phyloP scores from a whole-genome alignment of 2,797 vertebrate genomes.

The Micrastur ruficollis region DNA sequence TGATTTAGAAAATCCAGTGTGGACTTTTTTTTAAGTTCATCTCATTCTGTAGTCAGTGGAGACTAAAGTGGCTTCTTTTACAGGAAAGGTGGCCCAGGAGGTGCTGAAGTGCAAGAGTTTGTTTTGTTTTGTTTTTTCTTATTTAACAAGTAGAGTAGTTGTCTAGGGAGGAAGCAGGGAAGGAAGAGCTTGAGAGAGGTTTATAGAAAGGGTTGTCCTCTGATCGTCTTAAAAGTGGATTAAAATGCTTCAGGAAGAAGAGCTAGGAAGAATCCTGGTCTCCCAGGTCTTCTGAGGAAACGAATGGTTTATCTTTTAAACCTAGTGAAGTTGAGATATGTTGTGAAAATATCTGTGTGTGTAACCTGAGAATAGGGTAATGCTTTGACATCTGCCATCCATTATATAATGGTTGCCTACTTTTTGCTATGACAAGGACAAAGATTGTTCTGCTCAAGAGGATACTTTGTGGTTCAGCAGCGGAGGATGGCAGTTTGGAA shows the following conservation, averaged over 20 bases:
- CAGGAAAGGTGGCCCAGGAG: not conserved
- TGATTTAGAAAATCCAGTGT: not conserved
- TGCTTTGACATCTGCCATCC: not conserved
- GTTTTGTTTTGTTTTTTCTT: not conserved
- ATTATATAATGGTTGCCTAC: not conserved
- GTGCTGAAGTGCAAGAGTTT: not conserved
- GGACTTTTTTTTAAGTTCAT: not conserved
- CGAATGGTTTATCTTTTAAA: not conserved
- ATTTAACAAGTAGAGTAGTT: not conserved
- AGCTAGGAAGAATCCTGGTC: not conserved
- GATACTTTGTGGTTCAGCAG: not conserved
- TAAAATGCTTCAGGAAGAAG: not conserved
- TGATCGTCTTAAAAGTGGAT: not conserved
- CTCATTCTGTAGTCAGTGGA: not conserved
- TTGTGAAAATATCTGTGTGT: not conserved
- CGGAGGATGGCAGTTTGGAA: not conserved
- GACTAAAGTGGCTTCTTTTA: not conserved
- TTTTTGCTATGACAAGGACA: not conserved
- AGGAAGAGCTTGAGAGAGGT: not conserved
- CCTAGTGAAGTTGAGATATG: not conserved
- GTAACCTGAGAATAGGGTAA: not conserved
- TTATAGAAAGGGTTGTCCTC: conserved; percentile 3
- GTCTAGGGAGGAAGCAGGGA: not conserved
- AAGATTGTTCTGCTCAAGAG: not conserved
- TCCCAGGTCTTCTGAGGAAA: conserved; percentile 6